Percentiles rank a stretch among this genome's conserved stretches.
Conservation (phyloP, 2,888 invertebrate species). For the Lasioglossum malachurum region DNA sequence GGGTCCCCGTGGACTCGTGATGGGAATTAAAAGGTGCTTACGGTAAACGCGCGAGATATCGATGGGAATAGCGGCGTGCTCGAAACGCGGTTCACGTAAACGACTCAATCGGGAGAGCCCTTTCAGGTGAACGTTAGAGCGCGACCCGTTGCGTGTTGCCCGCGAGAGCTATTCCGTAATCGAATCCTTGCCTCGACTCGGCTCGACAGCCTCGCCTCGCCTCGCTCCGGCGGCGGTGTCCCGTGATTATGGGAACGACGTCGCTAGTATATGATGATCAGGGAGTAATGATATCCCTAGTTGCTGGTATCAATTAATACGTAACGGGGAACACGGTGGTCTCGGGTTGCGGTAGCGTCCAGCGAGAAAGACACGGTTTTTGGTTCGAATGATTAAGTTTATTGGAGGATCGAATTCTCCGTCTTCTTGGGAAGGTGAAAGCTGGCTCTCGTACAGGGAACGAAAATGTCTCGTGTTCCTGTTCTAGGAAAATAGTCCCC, state of each 20-base stretch:
- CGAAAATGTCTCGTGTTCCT: not conserved
- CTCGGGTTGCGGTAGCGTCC: not conserved
- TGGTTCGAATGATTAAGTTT: not conserved
- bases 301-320: constrained; percentile 9
- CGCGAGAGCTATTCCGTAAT: constrained; percentile 18
- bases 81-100: constrained; percentile 21
- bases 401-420: not conserved
- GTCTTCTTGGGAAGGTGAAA: not conserved
- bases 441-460: not conserved
- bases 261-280: constrained; percentile 8
- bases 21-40: constrained; percentile 44
- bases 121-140: constrained; percentile 16
- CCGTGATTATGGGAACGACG: constrained; percentile 18
- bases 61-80: constrained; percentile 16
- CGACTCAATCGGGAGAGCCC: constrained; percentile 32
- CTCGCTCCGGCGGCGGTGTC: not conserved
- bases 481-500: not conserved
- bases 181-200: constrained; percentile 8
- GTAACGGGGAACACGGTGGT: constrained; percentile 25
- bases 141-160: constrained; percentile 20
- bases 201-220: not conserved
- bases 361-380: not conserved
- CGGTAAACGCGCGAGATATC: constrained; percentile 41
- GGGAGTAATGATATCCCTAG: constrained; percentile 15
- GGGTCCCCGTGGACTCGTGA: constrained; percentile 25